phyloP scores from a whole-genome alignment of 1,140 invertebrate genomes.

The Planococcus citri region DNA sequence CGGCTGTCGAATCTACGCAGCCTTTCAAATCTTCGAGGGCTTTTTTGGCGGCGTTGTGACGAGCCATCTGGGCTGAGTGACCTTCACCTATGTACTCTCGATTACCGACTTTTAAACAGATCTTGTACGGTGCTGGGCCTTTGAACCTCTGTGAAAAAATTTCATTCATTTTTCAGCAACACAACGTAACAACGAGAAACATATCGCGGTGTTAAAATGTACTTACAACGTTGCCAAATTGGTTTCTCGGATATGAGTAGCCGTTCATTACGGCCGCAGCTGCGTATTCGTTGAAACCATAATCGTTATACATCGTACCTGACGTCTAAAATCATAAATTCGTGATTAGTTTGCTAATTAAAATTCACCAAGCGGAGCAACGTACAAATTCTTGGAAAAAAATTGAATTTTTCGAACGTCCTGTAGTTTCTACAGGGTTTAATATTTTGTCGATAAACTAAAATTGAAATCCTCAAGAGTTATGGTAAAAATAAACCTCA shows the following conservation, averaged over 20 bases:
- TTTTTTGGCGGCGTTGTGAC: conserved; percentile 74
- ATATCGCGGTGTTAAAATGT: too few species aligned
- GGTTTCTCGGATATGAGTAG: neutral
- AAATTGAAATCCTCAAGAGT: too few species aligned
- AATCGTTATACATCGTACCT: neutral
- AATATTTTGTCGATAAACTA: too few species aligned
- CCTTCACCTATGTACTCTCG: conserved; percentile 79
- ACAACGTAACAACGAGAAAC: too few species aligned
- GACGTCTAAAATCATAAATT: too few species aligned
- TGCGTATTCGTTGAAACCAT: neutral
- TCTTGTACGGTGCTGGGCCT: conserved; percentile 27
- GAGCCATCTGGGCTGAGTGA: conserved; percentile 68
- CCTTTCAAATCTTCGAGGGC: conserved; percentile 54
- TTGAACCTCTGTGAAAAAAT: conserved; percentile 20
- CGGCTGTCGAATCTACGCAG: neutral
- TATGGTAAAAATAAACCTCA: too few species aligned
- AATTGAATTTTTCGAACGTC: too few species aligned
- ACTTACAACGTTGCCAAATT: neutral
- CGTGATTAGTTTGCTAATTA: too few species aligned
- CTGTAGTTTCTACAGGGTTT: too few species aligned
- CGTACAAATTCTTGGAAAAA: too few species aligned
- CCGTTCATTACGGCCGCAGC: neutral
- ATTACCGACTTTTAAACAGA: conserved; percentile 56
- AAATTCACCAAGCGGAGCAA: too few species aligned
- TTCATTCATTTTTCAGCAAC: too few species aligned